Evolutionary conservation across 2,113 vertebrate genomes (phyloP).

Genomic region (Caranx ignobilis): DNA sequence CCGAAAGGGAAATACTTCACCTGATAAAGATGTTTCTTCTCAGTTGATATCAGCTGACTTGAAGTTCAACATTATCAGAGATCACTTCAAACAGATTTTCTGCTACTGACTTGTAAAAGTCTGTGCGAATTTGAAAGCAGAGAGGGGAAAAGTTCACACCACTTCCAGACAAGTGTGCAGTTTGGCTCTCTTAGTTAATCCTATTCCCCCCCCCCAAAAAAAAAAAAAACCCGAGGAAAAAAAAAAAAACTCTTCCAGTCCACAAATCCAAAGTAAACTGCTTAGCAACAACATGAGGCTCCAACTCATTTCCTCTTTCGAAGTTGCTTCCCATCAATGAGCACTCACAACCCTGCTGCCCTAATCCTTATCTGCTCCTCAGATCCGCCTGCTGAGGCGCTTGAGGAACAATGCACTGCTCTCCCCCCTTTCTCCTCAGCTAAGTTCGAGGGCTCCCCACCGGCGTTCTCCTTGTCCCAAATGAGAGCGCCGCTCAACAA

Average conservation of each 20-base stretch:
- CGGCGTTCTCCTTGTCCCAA: constrained; percentile 63
- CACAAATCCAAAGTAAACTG: constrained; percentile 55
- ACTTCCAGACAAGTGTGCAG: constrained; percentile 40
- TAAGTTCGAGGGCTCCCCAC: constrained; percentile 60
- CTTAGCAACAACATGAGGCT: constrained; percentile 31
- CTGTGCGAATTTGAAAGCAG: constrained; percentile 11
- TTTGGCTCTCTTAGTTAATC: constrained; percentile 56
- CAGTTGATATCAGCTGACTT: not conserved
- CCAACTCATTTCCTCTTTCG: constrained; percentile 39
- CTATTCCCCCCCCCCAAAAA: constrained; percentile 39
- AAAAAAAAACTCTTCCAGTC: constrained; percentile 7
- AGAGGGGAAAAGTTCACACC: constrained; percentile 49
- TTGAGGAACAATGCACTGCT: constrained; percentile 43
- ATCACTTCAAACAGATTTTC: constrained; percentile 10
- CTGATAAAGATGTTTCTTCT: constrained; percentile 34
- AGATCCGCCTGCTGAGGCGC: constrained; percentile 52
- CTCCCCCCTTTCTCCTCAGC: constrained; percentile 35
- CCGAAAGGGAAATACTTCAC: constrained; percentile 38
- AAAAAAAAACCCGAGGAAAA: not conserved
- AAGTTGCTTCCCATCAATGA: constrained; percentile 57
- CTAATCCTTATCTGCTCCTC: constrained; percentile 64
- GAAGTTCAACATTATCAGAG: not conserved
- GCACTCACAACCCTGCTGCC: constrained; percentile 41
- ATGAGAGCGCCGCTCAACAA: constrained; percentile 69
- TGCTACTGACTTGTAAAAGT: not conserved